These are phyloP conservation scores for Semaprochilodus insignis DNA, from an alignment of 2,797 vertebrate genomes.

Conservation along the genomic window DNA sequence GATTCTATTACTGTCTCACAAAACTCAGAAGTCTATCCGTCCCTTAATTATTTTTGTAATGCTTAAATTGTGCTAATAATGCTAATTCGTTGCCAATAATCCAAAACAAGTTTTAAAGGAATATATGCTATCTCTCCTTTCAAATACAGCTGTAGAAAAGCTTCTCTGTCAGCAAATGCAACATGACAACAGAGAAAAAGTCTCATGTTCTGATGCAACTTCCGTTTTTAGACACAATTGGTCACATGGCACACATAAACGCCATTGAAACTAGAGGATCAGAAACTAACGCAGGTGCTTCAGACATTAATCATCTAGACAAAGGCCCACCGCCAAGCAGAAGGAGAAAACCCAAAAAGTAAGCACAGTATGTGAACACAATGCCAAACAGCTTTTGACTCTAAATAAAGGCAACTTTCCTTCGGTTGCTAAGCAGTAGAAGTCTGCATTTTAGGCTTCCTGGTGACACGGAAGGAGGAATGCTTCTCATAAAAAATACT, in stretches of 20 bases:
- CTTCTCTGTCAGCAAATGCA: background rate
- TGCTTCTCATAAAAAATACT: no score
- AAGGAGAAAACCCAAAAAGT: background rate
- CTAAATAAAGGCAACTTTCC: background rate
- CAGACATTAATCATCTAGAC: slow-evolving; percentile 63
- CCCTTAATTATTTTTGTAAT: background rate
- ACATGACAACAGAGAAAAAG: background rate
- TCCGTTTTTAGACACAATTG: background rate
- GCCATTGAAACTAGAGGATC: background rate
- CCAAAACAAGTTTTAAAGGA: background rate
- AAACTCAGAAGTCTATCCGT: background rate
- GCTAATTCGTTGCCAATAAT: background rate
- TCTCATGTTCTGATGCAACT: background rate
- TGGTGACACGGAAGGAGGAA: no score
- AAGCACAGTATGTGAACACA: background rate
- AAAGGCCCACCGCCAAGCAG: slow-evolving; percentile 63
- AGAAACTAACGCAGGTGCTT: background rate
- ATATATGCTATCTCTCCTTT: background rate
- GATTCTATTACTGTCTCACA: background rate
- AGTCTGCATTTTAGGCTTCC: no score
- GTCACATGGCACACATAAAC: background rate
- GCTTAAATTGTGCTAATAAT: no score
- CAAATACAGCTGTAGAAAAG: background rate
- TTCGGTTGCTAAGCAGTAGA: background rate
- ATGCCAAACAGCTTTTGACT: background rate